Evolutionary conservation across 2,797 vertebrate species (phyloP).

Genomic region (Clarias platycephalus): DNA sequence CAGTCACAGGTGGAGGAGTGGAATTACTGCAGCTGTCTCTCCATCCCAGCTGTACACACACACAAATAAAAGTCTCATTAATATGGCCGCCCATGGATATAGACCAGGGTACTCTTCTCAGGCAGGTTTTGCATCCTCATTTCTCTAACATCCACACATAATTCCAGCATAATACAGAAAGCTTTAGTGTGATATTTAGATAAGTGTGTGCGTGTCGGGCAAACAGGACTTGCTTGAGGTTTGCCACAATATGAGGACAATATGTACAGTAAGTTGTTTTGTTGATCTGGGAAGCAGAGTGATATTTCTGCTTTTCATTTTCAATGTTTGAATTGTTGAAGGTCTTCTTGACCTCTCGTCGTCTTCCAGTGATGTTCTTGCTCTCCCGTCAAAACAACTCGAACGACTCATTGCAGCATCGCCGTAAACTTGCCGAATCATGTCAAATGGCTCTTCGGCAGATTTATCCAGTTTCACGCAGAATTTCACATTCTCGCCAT

Average conservation of each 20-base stretch:
- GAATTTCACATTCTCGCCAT: no score
- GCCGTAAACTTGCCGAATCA: no score
- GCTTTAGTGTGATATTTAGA: conserved; percentile 60
- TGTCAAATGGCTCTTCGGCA: no score
- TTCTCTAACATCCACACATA: conserved; percentile 58
- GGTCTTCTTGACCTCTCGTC: no score
- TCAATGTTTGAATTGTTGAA: no score
- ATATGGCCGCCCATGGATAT: conserved; percentile 13
- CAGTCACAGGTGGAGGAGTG: conserved; percentile 18
- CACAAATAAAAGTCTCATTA: conserved; percentile 36
- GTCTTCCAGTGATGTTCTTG: no score
- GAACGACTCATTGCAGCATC: no score
- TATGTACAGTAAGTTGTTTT: not conserved
- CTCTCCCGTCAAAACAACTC: no score
- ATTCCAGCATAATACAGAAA: conserved; percentile 65
- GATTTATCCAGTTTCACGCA: no score
- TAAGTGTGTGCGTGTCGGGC: conserved; percentile 62
- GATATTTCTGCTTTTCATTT: not conserved
- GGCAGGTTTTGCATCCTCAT: conserved; percentile 15
- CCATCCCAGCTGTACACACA: conserved; percentile 19
- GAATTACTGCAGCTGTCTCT: conserved; percentile 32
- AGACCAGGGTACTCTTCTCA: not conserved
- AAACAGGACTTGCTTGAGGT: not conserved
- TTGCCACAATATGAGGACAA: not conserved
- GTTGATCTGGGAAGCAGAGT: not conserved